Conservation (phyloP, 2,888 invertebrate genomes). For the Punctoribates punctum region DNA sequence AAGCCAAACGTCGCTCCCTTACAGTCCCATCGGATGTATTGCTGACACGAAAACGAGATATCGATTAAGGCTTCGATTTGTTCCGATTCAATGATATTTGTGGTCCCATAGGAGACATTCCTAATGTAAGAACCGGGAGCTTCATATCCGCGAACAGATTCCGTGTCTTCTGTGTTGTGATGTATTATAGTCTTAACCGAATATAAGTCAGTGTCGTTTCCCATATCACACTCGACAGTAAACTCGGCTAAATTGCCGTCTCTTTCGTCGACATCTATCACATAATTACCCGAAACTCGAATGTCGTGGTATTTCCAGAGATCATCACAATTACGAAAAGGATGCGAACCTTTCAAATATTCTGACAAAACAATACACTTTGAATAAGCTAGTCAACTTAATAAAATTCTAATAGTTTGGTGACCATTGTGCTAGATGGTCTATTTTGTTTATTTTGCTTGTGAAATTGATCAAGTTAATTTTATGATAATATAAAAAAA, state of each 20-base stretch:
- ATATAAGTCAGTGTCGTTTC: slow-evolving; percentile 44
- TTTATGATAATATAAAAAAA: too few species aligned
- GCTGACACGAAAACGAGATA: slow-evolving; percentile 49
- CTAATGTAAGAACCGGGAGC: slow-evolving; percentile 48
- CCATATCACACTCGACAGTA: slow-evolving; percentile 48
- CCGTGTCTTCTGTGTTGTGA: slow-evolving; percentile 48
- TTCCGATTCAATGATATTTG: slow-evolving; percentile 46
- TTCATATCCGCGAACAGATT: slow-evolving; percentile 48
- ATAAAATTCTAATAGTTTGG: too few species aligned
- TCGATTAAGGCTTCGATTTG: slow-evolving; percentile 47
- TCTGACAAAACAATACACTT: neutral
- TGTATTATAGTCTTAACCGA: slow-evolving; percentile 49
- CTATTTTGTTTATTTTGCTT: too few species aligned
- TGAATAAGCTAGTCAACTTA: too few species aligned
- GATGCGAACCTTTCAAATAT: neutral
- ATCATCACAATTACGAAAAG: slow-evolving; percentile 45
- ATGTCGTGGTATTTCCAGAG: slow-evolving; percentile 46
- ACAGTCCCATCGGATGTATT: slow-evolving; percentile 50
- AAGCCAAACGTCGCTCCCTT: slow-evolving; percentile 50
- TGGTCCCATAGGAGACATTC: slow-evolving; percentile 48
- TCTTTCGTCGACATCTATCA: slow-evolving; percentile 49
- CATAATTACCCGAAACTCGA: slow-evolving; percentile 46
- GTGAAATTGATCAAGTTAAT: too few species aligned
- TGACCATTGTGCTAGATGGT: too few species aligned
- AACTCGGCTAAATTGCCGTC: slow-evolving; percentile 45